phyloP scores from a whole-genome alignment of 2,113 vertebrate genomes.

The Pterocles orientalis region DNA sequence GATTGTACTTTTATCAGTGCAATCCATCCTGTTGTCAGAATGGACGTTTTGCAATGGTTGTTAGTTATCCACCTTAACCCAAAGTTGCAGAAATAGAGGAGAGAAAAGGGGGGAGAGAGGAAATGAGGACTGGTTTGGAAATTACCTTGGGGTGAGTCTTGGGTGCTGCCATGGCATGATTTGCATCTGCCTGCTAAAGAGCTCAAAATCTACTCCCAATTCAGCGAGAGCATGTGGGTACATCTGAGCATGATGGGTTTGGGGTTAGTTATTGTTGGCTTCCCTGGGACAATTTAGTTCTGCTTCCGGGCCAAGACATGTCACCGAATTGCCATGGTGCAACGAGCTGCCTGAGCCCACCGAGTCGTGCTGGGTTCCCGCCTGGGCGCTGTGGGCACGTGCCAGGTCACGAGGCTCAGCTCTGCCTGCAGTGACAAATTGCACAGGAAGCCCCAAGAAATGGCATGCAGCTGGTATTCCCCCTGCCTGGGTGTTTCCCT shows the following conservation, averaged over 20 bases:
- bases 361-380: rapidly evolving
- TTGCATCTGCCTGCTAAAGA: background rate
- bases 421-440: background rate
- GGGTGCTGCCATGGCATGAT: background rate
- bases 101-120: background rate
- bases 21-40: background rate
- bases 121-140: background rate
- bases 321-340: rapidly evolving
- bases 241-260: rapidly evolving
- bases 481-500: background rate
- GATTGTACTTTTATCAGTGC: background rate
- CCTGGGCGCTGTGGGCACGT: rapidly evolving
- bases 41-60: background rate
- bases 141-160: background rate
- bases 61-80: background rate
- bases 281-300: background rate
- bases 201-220: background rate
- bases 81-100: background rate
- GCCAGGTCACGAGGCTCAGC: background rate
- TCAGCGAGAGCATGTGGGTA: background rate
- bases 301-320: background rate
- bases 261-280: rapidly evolving
- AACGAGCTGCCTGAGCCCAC: background rate
- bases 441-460: background rate
- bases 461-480: background rate